phyloP scores from a whole-genome alignment of 1,140 invertebrate species.

The Zophobas morio region DNA sequence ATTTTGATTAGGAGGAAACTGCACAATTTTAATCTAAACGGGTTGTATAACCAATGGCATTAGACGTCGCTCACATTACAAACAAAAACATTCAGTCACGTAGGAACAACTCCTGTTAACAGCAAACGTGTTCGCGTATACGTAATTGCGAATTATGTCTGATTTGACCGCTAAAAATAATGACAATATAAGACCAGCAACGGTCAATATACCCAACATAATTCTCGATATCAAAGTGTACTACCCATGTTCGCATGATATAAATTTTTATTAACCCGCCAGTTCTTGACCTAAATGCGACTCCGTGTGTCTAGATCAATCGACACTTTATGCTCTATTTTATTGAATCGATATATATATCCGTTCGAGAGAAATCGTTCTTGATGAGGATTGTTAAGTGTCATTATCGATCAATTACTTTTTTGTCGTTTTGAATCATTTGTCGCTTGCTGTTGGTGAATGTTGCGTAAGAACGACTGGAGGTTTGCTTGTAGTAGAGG shows the following conservation, averaged over 20 bases:
- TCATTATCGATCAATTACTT: slow-evolving; percentile 46
- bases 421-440: slow-evolving; percentile 21
- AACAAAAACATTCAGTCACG: slow-evolving; percentile 52
- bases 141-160: slow-evolving; percentile 55
- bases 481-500: too few species aligned
- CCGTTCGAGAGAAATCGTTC: slow-evolving; percentile 38
- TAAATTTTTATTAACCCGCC: slow-evolving; percentile 48
- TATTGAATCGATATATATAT: slow-evolving; percentile 13
- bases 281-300: slow-evolving; percentile 50
- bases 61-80: slow-evolving; percentile 32
- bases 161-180: slow-evolving; percentile 51
- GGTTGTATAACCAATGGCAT: slow-evolving; percentile 45
- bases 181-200: slow-evolving; percentile 48
- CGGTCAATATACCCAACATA: slow-evolving; percentile 44
- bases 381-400: slow-evolving; percentile 39
- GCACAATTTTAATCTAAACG: slow-evolving; percentile 45
- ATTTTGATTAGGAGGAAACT: slow-evolving; percentile 46
- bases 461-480: too few species aligned
- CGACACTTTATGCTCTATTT: slow-evolving; percentile 35
- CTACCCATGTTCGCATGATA: slow-evolving; percentile 32
- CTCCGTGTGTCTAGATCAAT: slow-evolving; percentile 13
- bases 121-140: slow-evolving; percentile 54
- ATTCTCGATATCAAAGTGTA: slow-evolving; percentile 11
- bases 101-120: slow-evolving; percentile 54
- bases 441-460: not conserved